Conservation (phyloP, 2,113 vertebrate genomes). For the Gallinago media region DNA sequence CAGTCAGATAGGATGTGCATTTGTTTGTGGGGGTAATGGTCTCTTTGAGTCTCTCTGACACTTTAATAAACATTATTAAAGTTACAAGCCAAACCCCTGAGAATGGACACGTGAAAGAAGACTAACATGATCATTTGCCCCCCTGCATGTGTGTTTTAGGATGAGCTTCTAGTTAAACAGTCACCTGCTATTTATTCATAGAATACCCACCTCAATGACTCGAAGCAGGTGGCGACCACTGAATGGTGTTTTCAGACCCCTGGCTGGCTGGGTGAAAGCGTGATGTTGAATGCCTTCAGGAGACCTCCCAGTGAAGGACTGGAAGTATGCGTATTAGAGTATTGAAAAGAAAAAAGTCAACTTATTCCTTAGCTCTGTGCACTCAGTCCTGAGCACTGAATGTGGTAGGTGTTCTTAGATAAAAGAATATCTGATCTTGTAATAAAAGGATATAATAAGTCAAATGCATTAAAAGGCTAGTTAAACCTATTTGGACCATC, state of each 20-base stretch:
- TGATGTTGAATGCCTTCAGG: background rate
- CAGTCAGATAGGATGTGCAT: background rate
- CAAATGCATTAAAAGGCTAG: background rate
- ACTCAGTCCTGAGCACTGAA: background rate
- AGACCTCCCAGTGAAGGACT: background rate
- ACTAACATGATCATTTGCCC: background rate
- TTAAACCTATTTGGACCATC: background rate
- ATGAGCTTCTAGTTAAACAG: background rate
- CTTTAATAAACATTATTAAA: background rate
- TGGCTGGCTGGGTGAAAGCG: background rate
- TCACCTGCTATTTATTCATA: background rate
- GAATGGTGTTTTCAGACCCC: background rate
- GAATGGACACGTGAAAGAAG: background rate
- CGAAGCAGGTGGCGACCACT: rapidly evolving
- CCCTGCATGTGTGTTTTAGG: background rate
- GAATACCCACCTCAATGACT: background rate
- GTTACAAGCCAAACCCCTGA: background rate
- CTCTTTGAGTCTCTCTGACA: background rate
- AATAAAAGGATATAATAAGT: background rate
- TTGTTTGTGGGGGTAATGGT: background rate
- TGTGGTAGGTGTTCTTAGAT: background rate
- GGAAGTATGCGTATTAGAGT: background rate
- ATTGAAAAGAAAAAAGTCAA: background rate
- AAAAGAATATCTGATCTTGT: background rate
- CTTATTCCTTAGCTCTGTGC: background rate